A percentile compares a stretch with the other conserved stretches of the same genome.
phyloP scores from a whole-genome alignment of 2,888 invertebrate species.

The Pandemis corylana region DNA sequence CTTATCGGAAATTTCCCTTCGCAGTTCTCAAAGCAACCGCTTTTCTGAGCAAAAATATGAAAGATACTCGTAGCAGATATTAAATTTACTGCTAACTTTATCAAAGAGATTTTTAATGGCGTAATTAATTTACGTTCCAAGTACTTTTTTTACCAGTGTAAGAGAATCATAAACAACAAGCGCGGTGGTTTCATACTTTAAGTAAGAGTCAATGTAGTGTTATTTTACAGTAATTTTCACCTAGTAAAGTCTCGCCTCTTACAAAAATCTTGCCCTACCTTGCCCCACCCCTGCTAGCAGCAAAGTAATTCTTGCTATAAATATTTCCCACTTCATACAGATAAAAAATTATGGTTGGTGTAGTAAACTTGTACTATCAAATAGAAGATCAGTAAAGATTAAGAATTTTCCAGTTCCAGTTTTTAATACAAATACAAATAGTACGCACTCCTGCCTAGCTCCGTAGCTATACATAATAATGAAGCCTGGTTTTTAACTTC shows the following conservation, averaged over 20 bases:
- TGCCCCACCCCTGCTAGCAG: neutral
- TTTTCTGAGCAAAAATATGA: slow-evolving; percentile 53
- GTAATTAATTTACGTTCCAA: slow-evolving; percentile 6
- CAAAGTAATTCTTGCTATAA: neutral
- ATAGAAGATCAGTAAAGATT: too few relatives aligned
- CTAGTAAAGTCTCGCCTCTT: too few relatives aligned
- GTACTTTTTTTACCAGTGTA: neutral
- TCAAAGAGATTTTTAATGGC: slow-evolving; percentile 49
- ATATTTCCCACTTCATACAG: neutral
- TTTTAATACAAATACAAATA: too few relatives aligned
- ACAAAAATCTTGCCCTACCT: too few relatives aligned
- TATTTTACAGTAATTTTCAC: too few relatives aligned
- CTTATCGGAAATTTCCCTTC: slow-evolving; percentile 47
- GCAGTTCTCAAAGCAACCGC: slow-evolving; percentile 51
- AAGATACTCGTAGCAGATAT: slow-evolving; percentile 45
- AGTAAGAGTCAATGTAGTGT: too few relatives aligned
- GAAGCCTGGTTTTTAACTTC: too few relatives aligned
- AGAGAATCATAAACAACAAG: neutral
- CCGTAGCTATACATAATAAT: too few relatives aligned
- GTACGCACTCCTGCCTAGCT: too few relatives aligned
- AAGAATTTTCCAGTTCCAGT: too few relatives aligned
- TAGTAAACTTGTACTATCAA: neutral
- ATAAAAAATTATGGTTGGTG: neutral
- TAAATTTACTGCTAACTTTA: slow-evolving; percentile 52
- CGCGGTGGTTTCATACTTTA: too few relatives aligned